A percentile compares a stretch with the other conserved stretches of the same genome.
phyloP scores from a whole-genome alignment of 2,888 invertebrate species.

The Spodoptera picta region DNA sequence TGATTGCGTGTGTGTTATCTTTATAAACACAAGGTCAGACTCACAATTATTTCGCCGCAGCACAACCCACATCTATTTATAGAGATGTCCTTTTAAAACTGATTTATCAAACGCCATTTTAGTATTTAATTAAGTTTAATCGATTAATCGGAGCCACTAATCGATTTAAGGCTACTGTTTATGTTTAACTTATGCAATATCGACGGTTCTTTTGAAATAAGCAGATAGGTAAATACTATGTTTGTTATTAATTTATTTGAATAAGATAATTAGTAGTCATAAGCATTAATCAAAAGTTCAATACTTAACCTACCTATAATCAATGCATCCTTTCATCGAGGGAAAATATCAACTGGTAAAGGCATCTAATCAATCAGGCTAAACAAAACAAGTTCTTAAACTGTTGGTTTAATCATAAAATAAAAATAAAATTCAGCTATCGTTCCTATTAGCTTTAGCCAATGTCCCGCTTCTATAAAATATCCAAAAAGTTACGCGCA shows the following conservation, averaged over 20 bases:
- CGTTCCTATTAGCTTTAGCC: conserved; percentile 2
- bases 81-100: conserved; percentile 47
- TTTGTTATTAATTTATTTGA: too few species aligned
- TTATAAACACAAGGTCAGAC: conserved; percentile 39
- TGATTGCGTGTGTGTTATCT: conserved; percentile 40
- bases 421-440: too few species aligned
- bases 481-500: conserved; percentile 23
- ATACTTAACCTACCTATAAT: too few species aligned
- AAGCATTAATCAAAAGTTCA: too few species aligned
- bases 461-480: conserved; percentile 20
- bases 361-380: too few species aligned
- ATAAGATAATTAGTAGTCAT: too few species aligned
- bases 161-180: conserved; percentile 28
- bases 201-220: conserved; percentile 6
- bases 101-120: conserved; percentile 48
- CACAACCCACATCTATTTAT: conserved; percentile 32
- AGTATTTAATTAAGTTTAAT: conserved; percentile 48
- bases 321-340: too few species aligned
- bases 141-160: conserved; percentile 36
- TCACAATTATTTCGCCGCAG: conserved; percentile 27
- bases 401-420: too few species aligned
- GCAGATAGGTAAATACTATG: too few species aligned
- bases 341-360: too few species aligned
- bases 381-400: too few species aligned
- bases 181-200: conserved; percentile 7